Percentiles rank a stretch among this genome's conserved stretches.
Evolutionary conservation across 2,888 invertebrate genomes (phyloP).

Genomic region (Hedya salicella): DNA sequence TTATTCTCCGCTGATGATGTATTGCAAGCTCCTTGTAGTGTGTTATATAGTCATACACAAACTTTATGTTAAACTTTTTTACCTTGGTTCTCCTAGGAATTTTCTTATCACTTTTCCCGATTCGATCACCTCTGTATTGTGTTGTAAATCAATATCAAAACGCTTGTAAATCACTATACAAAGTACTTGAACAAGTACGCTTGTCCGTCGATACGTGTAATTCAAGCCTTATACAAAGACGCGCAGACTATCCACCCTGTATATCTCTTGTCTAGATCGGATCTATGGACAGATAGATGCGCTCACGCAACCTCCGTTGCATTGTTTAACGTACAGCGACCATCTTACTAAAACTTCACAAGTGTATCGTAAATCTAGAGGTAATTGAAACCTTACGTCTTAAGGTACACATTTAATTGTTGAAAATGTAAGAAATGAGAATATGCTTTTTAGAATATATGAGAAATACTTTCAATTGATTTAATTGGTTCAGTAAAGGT

Average conservation of each 20-base stretch:
- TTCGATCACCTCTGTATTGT: neutral
- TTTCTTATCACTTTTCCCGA: too few species aligned
- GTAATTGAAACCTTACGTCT: neutral
- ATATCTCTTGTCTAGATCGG: slow-evolving; percentile 28
- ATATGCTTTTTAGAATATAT: neutral
- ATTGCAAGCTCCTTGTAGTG: too few species aligned
- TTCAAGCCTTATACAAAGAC: slow-evolving; percentile 13
- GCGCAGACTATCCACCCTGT: neutral
- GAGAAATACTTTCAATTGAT: slow-evolving; percentile 50
- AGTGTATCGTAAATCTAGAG: neutral
- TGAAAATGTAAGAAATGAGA: neutral
- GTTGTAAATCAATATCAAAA: neutral
- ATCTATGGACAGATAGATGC: slow-evolving; percentile 52
- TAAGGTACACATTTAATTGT: neutral
- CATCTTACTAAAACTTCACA: neutral
- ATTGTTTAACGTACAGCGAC: slow-evolving; percentile 48
- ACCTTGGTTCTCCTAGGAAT: too few species aligned
- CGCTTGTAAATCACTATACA: neutral
- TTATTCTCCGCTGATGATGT: too few species aligned
- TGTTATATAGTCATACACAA: too few species aligned
- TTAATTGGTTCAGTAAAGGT: slow-evolving; percentile 55
- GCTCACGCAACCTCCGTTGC: slow-evolving; percentile 39
- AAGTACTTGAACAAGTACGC: neutral
- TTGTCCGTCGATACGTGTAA: slow-evolving; percentile 2
- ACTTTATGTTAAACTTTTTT: too few species aligned